phyloP scores from a whole-genome alignment of 2,888 invertebrate species.

The Dynastes grantii region DNA sequence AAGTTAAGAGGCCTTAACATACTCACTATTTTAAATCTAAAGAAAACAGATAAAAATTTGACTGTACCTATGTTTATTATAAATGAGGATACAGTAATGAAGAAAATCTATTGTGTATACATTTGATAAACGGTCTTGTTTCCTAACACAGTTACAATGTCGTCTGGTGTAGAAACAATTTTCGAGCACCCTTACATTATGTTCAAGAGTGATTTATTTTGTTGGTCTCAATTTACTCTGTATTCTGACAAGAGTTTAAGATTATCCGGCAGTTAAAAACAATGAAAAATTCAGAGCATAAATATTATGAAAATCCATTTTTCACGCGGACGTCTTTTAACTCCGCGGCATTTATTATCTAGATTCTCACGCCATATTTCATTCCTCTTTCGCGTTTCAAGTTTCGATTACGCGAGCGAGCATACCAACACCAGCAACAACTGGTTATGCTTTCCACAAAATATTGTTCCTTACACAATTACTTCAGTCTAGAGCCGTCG shows the following conservation, averaged over 20 bases:
- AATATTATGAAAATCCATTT: conserved; percentile 43
- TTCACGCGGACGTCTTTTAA: conserved; percentile 41
- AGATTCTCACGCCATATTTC: conserved; percentile 44
- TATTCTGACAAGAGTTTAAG: conserved; percentile 27
- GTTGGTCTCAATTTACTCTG: conserved; percentile 21
- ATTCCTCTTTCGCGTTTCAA: conserved; percentile 38
- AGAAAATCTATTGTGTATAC: too few relatives aligned
- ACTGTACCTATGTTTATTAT: too few relatives aligned
- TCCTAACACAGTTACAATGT: background rate
- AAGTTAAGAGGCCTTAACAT: too few relatives aligned
- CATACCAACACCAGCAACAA: conserved; percentile 39
- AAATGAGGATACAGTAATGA: too few relatives aligned
- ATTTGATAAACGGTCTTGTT: too few relatives aligned
- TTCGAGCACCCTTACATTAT: background rate
- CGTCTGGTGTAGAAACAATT: background rate
- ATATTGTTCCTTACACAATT: conserved; percentile 48
- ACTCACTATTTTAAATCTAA: too few relatives aligned
- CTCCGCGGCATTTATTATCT: conserved; percentile 41
- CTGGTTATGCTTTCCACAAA: conserved; percentile 41
- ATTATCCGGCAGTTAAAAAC: conserved; percentile 40
- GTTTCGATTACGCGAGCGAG: conserved; percentile 37
- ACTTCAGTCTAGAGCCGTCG: conserved; percentile 44
- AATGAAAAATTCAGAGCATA: conserved; percentile 41
- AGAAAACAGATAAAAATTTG: too few relatives aligned
- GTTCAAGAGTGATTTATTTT: conserved; percentile 1